Evolutionary conservation across 2,888 invertebrate genomes (phyloP), one percentile per base, ranked within the genome.

Genomic region (Dione vanillae): DNA sequence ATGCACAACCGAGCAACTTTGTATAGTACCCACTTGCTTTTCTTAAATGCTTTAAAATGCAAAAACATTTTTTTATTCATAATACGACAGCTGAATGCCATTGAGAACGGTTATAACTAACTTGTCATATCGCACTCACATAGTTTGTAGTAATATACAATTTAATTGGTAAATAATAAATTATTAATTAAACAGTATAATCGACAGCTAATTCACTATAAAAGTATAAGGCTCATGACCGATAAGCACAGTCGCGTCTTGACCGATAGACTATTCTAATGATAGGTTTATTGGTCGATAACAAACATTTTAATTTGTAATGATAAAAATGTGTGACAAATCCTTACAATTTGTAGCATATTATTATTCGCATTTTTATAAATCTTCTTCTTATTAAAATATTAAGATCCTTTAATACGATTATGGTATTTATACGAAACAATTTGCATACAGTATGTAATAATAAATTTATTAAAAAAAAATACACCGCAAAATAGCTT

Each of bases 271-370:
- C 59, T 40, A 64, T 65, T 51, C 14, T 70, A 37, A 37, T 56
- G 11, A 64, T 68, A 56, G 69, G 76, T 74, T 75, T 72, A 74
- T 72, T 73, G 74, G 74, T 61, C 69, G 75, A 79, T 79, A 78
- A 76, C 11, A 54, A 14, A 14, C 10, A 16, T 19, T 41, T 65
- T 69, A 20, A 10, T 43, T 37, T 62, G 20, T n/a, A 40, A n/a
- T 40, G 43, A 64, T 45, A 16, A n/a, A n/a, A 20, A 40, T 19
- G 8, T 58, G 14, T 43, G 5, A 27, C 27, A 2, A 27, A 3
- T 27, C n/a, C n/a, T 27, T 27, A 27, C 5, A 27, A 27, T 3
- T 3, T 27, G 27, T 3, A 27, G 27, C 5, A 27, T 27, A n/a
- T n/a, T n/a, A n/a, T n/a, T n/a, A n/a, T n/a, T n/a, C n/a, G n/a